Conservation (phyloP, 2,797 vertebrate genomes). For the Ambastaia sidthimunki region DNA sequence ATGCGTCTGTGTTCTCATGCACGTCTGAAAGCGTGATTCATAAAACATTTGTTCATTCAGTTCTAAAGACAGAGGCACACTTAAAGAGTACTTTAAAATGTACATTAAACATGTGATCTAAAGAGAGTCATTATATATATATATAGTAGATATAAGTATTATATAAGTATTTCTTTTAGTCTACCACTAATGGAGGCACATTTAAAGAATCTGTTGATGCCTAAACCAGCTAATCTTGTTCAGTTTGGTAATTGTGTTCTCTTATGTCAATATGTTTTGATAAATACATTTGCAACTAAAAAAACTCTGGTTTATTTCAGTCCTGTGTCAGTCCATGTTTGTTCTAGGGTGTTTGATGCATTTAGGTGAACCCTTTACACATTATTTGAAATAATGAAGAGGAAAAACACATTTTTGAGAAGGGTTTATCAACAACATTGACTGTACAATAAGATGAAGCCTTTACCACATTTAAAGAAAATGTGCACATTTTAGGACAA, state of each 20-base stretch:
- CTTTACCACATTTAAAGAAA: slow-evolving; percentile 78
- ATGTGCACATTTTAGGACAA: slow-evolving; percentile 77
- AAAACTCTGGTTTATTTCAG: background rate
- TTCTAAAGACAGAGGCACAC: slow-evolving; percentile 32
- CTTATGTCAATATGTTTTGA: slow-evolving; percentile 68
- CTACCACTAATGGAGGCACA: slow-evolving; percentile 55
- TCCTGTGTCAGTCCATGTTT: background rate
- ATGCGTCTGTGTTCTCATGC: slow-evolving; percentile 54
- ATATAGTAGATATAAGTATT: too few relatives aligned
- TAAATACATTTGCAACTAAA: slow-evolving; percentile 50
- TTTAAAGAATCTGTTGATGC: background rate
- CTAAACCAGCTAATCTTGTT: slow-evolving; percentile 9
- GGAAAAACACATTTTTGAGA: slow-evolving; percentile 65
- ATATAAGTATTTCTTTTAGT: too few relatives aligned
- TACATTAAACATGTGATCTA: background rate
- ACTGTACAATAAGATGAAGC: slow-evolving; percentile 72
- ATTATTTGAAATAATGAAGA: background rate
- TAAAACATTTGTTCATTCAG: background rate
- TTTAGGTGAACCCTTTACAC: background rate
- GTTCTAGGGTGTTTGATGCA: background rate
- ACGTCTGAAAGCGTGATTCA: slow-evolving; percentile 32
- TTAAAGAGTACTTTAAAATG: slow-evolving; percentile 61
- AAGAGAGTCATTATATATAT: too few relatives aligned
- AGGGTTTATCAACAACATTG: slow-evolving; percentile 70
- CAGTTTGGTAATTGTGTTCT: slow-evolving; percentile 52